Evolutionary conservation across 2,797 vertebrate genomes (phyloP).

Genomic region (Takifugu ocellatus): DNA sequence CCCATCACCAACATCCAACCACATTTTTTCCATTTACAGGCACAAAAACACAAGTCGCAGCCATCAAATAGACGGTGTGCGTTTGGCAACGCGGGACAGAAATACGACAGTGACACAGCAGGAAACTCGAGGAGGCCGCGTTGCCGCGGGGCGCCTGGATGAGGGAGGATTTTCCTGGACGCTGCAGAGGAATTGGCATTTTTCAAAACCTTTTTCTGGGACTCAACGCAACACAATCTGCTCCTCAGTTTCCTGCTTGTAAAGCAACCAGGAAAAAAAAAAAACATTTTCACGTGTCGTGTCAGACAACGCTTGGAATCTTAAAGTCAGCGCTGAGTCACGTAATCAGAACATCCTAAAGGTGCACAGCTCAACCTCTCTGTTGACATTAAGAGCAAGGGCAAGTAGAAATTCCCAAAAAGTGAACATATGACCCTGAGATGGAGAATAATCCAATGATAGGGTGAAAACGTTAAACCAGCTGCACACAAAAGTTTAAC

Average conservation of each 20-base stretch:
- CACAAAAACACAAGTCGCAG: constrained; percentile 15
- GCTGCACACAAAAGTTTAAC: constrained; percentile 28
- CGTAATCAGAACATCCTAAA: constrained; percentile 1
- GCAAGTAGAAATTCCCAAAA: constrained; percentile 6
- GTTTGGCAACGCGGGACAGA: constrained; percentile 35
- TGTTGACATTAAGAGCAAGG: constrained; percentile 11
- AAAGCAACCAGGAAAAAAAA: background rate
- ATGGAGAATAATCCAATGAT: constrained; percentile 18
- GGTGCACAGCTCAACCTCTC: constrained; percentile 1
- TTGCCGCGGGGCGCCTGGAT: constrained; percentile 12
- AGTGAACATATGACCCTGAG: constrained; percentile 37
- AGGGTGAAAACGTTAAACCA: constrained; percentile 20
- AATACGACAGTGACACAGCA: constrained; percentile 10
- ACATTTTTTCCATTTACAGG: constrained; percentile 18
- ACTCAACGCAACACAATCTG: constrained; percentile 7
- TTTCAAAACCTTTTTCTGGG: constrained; percentile 4
- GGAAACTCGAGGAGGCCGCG: constrained; percentile 1
- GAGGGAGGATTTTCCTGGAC: constrained; percentile 13
- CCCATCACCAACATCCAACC: constrained; percentile 25
- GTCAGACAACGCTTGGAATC: constrained; percentile 6
- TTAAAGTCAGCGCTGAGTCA: background rate
- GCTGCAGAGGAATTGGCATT: constrained; percentile 16
- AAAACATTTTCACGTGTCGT: constrained; percentile 18
- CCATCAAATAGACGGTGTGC: constrained; percentile 13
- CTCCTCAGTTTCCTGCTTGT: constrained; percentile 7